Conservation (phyloP, 1,140 invertebrate species). For the Drosophila bocki region DNA sequence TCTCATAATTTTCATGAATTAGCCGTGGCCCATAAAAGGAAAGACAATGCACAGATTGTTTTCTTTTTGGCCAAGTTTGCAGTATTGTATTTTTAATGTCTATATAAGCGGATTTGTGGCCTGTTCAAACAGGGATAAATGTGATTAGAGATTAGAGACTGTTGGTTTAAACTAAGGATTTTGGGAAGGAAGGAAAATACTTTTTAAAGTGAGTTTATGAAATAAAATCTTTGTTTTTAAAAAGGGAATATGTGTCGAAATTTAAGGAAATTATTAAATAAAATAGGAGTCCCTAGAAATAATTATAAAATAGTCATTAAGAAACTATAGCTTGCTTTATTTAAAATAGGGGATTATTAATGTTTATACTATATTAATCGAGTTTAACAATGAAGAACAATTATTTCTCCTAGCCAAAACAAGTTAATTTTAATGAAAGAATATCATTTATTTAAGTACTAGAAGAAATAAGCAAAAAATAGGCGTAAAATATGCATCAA, state of each 20-base stretch:
- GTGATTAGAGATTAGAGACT: neutral
- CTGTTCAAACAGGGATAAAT: constrained; percentile 1
- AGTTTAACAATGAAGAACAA: neutral
- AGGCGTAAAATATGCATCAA: neutral
- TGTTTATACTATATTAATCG: too few relatives aligned
- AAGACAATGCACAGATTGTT: constrained; percentile 22
- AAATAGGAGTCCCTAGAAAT: neutral
- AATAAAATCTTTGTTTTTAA: neutral
- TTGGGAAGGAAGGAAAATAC: neutral
- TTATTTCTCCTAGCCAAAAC: neutral
- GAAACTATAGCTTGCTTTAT: too few relatives aligned
- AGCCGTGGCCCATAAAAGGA: constrained; percentile 31
- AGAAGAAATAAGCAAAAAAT: neutral
- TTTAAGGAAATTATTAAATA: too few relatives aligned
- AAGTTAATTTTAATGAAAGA: neutral
- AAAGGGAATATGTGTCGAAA: too few relatives aligned
- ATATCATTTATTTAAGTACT: neutral
- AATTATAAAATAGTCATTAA: neutral
- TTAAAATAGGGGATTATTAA: too few relatives aligned
- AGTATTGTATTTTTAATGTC: constrained; percentile 27
- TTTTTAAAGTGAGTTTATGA: neutral
- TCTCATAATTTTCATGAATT: constrained; percentile 69
- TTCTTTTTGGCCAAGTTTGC: constrained; percentile 21
- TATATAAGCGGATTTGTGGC: neutral
- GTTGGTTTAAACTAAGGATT: neutral